Conservation (phyloP, 2,888 invertebrate species). For the Pollenia amentaria region DNA sequence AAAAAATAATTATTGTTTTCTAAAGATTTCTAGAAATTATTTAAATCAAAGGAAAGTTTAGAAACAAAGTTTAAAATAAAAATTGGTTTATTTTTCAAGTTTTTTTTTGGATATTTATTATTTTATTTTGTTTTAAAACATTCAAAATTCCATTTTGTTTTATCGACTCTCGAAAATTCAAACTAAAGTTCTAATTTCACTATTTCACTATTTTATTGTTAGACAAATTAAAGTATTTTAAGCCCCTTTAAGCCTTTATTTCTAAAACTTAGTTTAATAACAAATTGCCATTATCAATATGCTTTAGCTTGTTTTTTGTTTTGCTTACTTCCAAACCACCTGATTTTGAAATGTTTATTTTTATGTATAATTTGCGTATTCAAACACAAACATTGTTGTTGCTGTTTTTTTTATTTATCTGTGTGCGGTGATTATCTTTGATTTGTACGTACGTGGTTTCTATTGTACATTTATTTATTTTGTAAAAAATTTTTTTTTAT, state of each 20-base stretch:
- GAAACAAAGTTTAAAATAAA: too few species aligned
- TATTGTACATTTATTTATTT: conserved; percentile 50
- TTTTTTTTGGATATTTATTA: too few species aligned
- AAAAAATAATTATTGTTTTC: too few species aligned
- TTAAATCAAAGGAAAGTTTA: too few species aligned
- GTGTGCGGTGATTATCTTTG: conserved; percentile 62
- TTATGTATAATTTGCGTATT: conserved; percentile 32
- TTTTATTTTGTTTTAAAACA: too few species aligned
- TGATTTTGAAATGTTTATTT: conserved; percentile 48
- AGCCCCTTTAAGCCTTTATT: too few species aligned
- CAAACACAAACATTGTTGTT: conserved; percentile 30
- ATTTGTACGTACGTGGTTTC: conserved; percentile 68
- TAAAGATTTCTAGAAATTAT: too few species aligned
- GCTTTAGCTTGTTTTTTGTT: not conserved
- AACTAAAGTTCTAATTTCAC: not conserved
- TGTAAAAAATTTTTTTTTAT: conserved; percentile 16
- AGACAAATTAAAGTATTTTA: too few species aligned
- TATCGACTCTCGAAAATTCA: not conserved
- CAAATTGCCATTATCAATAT: not conserved
- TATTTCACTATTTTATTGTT: too few species aligned
- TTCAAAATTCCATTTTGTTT: not conserved
- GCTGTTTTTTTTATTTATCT: conserved; percentile 53
- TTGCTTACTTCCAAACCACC: conserved; percentile 27
- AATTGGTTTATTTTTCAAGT: not conserved
- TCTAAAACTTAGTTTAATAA: not conserved